These are phyloP conservation scores for Tachysurus fulvidraco DNA, from an alignment of 2,113 vertebrate genomes.

Conservation along the genomic window DNA sequence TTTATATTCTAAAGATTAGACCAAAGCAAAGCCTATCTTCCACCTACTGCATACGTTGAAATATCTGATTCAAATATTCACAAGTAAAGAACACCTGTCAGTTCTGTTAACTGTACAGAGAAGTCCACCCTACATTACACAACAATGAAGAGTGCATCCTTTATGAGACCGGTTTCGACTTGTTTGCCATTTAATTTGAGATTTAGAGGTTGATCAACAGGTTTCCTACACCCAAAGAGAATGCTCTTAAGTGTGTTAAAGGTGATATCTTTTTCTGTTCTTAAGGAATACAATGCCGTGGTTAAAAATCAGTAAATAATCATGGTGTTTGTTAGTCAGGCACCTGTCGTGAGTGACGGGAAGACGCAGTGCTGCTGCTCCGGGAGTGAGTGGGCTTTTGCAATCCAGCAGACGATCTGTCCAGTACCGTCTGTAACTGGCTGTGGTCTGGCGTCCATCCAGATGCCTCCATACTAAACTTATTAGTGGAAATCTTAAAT, in stretches of 20 bases:
- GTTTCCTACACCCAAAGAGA: constrained; percentile 9
- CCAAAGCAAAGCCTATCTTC: background rate
- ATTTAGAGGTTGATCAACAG: constrained; percentile 34
- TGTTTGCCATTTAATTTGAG: constrained; percentile 17
- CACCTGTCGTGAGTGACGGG: constrained; percentile 76
- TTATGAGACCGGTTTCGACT: constrained; percentile 5
- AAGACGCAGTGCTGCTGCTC: constrained; percentile 74
- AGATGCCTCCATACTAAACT: constrained; percentile 60
- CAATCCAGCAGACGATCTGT: constrained; percentile 63
- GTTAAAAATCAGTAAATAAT: background rate
- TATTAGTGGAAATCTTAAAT: constrained; percentile 20
- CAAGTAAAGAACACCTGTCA: background rate
- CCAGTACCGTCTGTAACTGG: constrained; percentile 64
- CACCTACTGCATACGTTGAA: background rate
- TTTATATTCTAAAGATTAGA: constrained; percentile 50
- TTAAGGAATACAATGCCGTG: background rate
- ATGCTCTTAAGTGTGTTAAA: background rate
- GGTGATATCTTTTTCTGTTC: background rate
- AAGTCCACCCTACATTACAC: background rate
- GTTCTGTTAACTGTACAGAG: background rate
- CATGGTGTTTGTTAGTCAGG: constrained; percentile 1
- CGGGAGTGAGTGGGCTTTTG: constrained; percentile 65
- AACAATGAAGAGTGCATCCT: background rate
- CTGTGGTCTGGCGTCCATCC: constrained; percentile 39
- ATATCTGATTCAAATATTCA: background rate